These are phyloP conservation scores for Pomatostomus ruficeps DNA, from an alignment of 2,113 vertebrate species.

Conservation along the genomic window DNA sequence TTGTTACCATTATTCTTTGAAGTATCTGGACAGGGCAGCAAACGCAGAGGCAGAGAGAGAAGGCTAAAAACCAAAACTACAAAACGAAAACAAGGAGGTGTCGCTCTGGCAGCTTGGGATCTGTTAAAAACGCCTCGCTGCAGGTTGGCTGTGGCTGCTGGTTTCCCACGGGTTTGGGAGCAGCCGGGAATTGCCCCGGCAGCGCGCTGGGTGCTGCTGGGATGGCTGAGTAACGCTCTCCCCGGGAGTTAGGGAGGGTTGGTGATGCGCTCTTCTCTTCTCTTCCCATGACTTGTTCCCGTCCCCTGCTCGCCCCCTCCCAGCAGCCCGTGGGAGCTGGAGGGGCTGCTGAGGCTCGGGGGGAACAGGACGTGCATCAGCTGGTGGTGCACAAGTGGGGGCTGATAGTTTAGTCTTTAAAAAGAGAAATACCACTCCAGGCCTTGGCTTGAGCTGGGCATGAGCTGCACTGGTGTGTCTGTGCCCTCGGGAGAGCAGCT, in stretches of 20 bases:
- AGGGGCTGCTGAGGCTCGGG: not conserved
- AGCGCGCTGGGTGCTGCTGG: not conserved
- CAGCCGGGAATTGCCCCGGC: not conserved
- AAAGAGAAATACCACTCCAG: not conserved
- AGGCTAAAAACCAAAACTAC: not conserved
- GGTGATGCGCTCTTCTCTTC: not conserved
- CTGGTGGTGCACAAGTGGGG: not conserved
- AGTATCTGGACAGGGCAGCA: not conserved
- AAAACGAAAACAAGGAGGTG: not conserved
- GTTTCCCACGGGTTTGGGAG: fast-evolving
- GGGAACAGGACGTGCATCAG: fast-evolving
- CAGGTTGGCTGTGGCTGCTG: not conserved
- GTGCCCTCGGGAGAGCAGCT: not conserved
- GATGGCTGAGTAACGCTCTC: fast-evolving
- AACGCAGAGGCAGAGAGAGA: not conserved
- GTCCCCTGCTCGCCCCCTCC: not conserved
- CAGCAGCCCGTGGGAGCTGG: not conserved
- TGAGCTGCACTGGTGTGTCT: not conserved
- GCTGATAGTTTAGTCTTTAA: not conserved
- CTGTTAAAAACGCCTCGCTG: not conserved
- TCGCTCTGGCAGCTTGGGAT: not conserved
- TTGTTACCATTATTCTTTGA: not conserved
- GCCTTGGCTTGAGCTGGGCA: not conserved
- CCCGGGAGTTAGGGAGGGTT: not conserved
- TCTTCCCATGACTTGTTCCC: not conserved